Evolutionary conservation across 2,113 vertebrate species (phyloP).

Genomic region (Merops nubicus): DNA sequence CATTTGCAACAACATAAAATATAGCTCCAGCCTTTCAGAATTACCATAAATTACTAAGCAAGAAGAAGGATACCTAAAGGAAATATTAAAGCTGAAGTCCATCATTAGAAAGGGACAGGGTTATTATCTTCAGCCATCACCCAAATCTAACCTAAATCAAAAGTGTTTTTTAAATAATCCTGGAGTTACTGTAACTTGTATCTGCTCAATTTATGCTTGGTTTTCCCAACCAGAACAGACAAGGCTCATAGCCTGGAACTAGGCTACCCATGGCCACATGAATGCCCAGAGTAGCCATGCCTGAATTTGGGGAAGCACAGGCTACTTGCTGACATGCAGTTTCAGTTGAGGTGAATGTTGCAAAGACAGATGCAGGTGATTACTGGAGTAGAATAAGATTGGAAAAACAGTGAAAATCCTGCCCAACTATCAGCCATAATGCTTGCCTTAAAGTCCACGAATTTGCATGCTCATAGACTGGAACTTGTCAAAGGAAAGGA

Average conservation of each 20-base stretch:
- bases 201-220: not conserved
- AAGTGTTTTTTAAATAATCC: not conserved
- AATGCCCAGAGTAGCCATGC: not conserved
- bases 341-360: not conserved
- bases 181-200: not conserved
- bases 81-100: not conserved
- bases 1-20: not conserved
- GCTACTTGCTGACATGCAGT: not conserved
- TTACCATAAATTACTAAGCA: not conserved
- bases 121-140: not conserved
- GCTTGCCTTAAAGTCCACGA: not conserved
- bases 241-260: not conserved
- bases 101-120: not conserved
- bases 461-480: not conserved
- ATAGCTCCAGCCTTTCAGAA: not conserved
- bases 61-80: not conserved
- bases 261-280: not conserved
- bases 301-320: not conserved
- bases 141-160: not conserved
- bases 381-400: not conserved
- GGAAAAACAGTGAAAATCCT: not conserved
- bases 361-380: not conserved
- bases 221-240: not conserved
- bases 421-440: not conserved
- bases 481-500: not conserved